Base-by-base conservation (phyloP, 2,113 vertebrate species). In the Tachycineta bicolor region DNA sequence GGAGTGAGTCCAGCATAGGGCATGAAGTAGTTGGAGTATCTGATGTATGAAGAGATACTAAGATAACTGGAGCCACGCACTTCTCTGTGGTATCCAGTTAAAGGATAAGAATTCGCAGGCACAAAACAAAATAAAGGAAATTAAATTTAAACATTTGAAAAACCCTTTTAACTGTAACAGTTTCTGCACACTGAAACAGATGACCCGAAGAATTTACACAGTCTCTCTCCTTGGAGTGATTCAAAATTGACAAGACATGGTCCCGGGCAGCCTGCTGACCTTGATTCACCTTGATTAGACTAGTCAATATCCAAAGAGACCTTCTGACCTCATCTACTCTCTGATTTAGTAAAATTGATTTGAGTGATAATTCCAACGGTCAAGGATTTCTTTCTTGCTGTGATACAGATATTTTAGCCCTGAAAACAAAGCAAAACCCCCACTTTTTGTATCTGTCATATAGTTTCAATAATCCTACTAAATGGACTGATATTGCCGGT, bases 91-190 rank as follows among this genome's bases (percentile, higher is more conserved):
- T 62, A 28, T 33, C 19, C 23, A 43, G 9, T 60, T 44, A 67
- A 78, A 78, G 9, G 14, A 68, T 64, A 9, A 73, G 25, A 90
- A 79, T 39, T 15, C 3, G 1, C 19, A 9, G 41, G 12, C 13
- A 41, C 12, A 71, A 64, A n/a, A 5, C 18, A 12, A 88, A 94
- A 76, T 17, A 60, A 52, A 67, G 34, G 7, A 71, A 88, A 68
- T 85, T 71, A 1, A 47, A 22, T 60, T 68, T 60, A 55, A 83
- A 49, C 2, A 10, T 68, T 31, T 55, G 47, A 49, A 55, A 73
- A 58, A 1, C 2, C 11, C 7, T 22, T 83, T 73, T 53, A 37
- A 37, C 11, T 60, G 0, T 50, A 43, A 50, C 6, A 6, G 3
- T 50, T 29, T 31, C 24, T 62, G 50, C 82, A 4, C 25, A 78